Evolutionary conservation across 2,797 vertebrate genomes (phyloP), one percentile per base, ranked within the genome.

Genomic region (Podarcis siculus): DNA sequence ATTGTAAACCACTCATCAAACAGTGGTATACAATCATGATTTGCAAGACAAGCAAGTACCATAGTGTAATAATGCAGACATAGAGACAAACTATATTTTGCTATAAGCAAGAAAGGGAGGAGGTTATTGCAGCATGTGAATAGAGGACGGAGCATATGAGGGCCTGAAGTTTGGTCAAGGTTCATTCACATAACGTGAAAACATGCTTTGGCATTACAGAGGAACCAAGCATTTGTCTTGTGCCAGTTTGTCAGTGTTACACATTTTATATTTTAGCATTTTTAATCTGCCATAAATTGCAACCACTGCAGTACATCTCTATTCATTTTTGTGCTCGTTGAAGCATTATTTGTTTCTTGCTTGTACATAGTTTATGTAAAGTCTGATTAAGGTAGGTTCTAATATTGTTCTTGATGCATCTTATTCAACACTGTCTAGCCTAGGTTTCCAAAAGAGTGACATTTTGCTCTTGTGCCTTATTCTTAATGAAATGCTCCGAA

Each of bases 311-410:
- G 27, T 30, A 39, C 8, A 66, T 76, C 17, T n/a, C 58, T 42
- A 27, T 61, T 23, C 13, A 3, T 64, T 27, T 75, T 87, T 58
- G 90, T 91, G n/a, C 81, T 91, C 86, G 89, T 82, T 86, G 92
- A 55, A 55, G 49, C 49, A 55, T 15, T 72, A 30, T 6, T 64
- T 30, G 2, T 15, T 49, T 49, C 42, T n/a, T 91, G 87, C 61
- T 92, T 64, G 73, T 93, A n/a, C 66, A 87, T 58, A 25, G 30
- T 39, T 88, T 90, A 8, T 32, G n/a, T 80, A 82, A 77, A 82
- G 37, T 89, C 21, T 83, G 87, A 92, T 23, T 90, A 92, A 93
- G 91, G 1, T 83, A 13, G 82, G 39, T 6, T 81, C 17, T 35
- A 89, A 30, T 10, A 27, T 1, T 75, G 21, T n/a, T 30, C 1